Evolutionary conservation across 2,797 vertebrate genomes (phyloP), one percentile per base, ranked within the genome.

Genomic region (Lutjanus campechanus): DNA sequence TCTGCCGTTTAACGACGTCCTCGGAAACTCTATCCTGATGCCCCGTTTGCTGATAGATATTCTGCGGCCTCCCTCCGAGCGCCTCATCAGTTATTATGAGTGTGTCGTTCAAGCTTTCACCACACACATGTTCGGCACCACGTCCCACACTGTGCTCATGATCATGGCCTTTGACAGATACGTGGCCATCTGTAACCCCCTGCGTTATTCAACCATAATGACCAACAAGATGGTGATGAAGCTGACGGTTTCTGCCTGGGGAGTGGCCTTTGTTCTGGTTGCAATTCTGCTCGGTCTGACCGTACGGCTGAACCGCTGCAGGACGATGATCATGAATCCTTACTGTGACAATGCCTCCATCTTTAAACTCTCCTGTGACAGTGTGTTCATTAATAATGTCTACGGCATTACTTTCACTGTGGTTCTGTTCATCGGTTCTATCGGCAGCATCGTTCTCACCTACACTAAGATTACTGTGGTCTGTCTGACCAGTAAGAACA

Each of bases 141-240:
- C 92, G 0, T 92, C 94, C 0, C 95, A 96, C 0, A 95, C 94
- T 0, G 86, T 96, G 1, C 89, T 97, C 74, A 90, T 97, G 88
- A 95, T 95, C 3, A 96, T 97, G 96, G 96, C 96, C 0, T 95
- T 95, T 0, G 96, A 97, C 85, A 91, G 95, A 0, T 97, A 96
- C 0, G 85, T 97, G 47, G 96, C 96, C 12, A 93, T 97, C 63
- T 97, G 96, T 0, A 79, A 95, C 12, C 96, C 96, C 0, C 76
- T 97, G 73, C 77, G 77, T 19, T 97, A 97, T 49, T 1, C 83
- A 0, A 22, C 91, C 4, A 89, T 95, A 17, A 84, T 97, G n/a
- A 96, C 86, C 0, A 93, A 88, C 17, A 85, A 79, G 0, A 93
- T 87, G 12, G 90, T 97, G 0, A 70, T 72, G 0, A 96, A 88